Base-by-base conservation (phyloP, 2,888 invertebrate genomes). In the Gibbula magus region DNA sequence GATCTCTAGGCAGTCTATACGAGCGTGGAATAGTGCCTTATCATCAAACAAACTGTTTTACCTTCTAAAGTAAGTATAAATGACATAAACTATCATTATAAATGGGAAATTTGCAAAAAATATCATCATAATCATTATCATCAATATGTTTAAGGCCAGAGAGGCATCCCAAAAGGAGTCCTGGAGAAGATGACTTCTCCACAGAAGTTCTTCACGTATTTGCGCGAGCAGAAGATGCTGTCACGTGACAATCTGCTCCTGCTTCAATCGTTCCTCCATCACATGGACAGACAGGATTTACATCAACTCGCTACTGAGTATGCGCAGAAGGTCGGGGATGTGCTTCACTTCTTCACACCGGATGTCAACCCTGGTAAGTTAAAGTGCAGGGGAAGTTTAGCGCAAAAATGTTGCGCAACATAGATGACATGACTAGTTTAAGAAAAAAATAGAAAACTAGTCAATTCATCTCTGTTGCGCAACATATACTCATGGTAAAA, bases 171-270 rank as follows among this genome's bases (percentile, higher is more conserved):
- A 2, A 67, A 67, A 39, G 76, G 77, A 1, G 56, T 79, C 2
- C 74, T 81, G 61, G 78, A 78, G 22, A 75, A 22, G 39, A 29
- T 79, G 52, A 54, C 52, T 45, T 73, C 79, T 22, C 77, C 81
- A 0, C 78, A 81, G 54, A 79, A 77, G 35, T 75, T 81, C 45
- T 81, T 81, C 61, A 81, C 76, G 18, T 79, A 81, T 25, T 79
- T 81, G 22, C 73, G 78, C 10, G 70, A 73, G 39, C 52, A 51
- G 29, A 52, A 35, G 53, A 78, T 78, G 78, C 29, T 78, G 8
- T 78, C 78, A 25, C 76, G 81, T 1, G 81, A 81, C 77, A 81
- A 81, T 56, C 79, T 81, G 56, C 67, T 81, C 29, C 74, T 81
- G 10, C 79, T 81, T 0, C 81, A 81, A 56, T 77, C 79, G 18